Evolutionary conservation across 2,113 vertebrate species (phyloP), one percentile per base, ranked within the genome.

Genomic region (Lontra canadensis): DNA sequence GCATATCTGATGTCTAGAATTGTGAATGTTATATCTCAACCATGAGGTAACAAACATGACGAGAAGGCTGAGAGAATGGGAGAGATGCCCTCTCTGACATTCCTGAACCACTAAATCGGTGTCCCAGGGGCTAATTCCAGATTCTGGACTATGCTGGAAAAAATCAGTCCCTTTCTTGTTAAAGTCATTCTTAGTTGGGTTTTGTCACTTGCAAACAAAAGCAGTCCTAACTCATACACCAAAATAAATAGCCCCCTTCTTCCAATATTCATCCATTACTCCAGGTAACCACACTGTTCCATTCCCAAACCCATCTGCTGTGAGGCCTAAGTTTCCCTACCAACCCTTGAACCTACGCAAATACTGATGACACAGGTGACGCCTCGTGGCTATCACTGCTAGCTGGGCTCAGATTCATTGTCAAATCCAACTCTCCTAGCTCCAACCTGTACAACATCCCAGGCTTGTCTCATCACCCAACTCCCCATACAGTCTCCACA

Each of bases 181-280:
- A 73, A 90, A 65, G 55, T 8, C n/a, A 79, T 55, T 90, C 29
- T 80, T 52, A 92, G 34, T 39, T 85, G 31, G 36, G 25, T 78
- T 86, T 90, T 55, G 34, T 67, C 89, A 96, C 63, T 49, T 96
- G 29, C 34, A 83, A 31, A 74, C 55, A 95, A 96, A 96, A 90
- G 13, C 31, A 94, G 47, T 95, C 74, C 34, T 96, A 93, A 91
- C 23, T 86, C 74, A 61, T 47, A 87, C 26, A 61, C 18, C 14
- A 89, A 34, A 57, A 92, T 2, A 17, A 31, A 29, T 29, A 47
- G 44, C 13, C 65, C 36, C 18, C 65, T 80, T 61, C 18, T 89
- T 61, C 79, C 25, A 94, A 23, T 61, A 73, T 87, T 29, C 86
- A 59, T 85, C 74, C 52, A 78, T 73, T 74, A 82, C 42, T 94